Evolutionary conservation across 1,140 invertebrate species (phyloP).

Genomic region (Calosoma granatense): DNA sequence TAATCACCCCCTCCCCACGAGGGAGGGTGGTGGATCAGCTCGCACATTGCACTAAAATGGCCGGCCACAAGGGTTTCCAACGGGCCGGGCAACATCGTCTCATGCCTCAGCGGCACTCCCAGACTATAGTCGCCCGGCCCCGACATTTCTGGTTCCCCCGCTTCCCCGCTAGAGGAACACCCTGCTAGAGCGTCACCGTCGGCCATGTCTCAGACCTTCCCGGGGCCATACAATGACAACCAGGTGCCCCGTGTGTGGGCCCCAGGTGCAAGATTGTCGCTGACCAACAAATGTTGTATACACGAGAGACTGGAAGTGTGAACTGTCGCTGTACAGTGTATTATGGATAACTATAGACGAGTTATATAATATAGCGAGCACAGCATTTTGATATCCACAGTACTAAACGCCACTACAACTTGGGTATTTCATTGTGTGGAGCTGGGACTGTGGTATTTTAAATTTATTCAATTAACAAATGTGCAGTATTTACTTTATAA

Average conservation of each 20-base stretch:
- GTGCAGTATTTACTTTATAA: too few species aligned
- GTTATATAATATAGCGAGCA: neutral
- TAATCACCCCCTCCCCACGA: too few species aligned
- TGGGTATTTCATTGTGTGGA: neutral
- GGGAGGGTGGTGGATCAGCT: conserved; percentile 32
- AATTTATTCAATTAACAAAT: neutral
- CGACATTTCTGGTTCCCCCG: conserved; percentile 27
- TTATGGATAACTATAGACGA: too few species aligned
- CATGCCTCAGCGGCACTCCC: neutral
- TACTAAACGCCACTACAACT: neutral
- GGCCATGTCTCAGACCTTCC: conserved; percentile 48
- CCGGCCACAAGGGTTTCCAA: conserved; percentile 36
- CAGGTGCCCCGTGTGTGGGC: conserved; percentile 41
- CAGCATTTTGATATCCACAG: neutral
- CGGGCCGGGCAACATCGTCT: neutral
- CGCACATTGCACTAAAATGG: conserved; percentile 47
- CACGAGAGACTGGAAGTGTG: too few species aligned
- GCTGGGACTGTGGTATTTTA: neutral
- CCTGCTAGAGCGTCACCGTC: conserved; percentile 40
- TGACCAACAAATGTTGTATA: too few species aligned
- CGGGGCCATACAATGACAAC: conserved; percentile 39
- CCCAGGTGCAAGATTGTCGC: conserved; percentile 45
- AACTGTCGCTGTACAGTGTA: neutral
- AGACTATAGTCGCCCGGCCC: neutral
- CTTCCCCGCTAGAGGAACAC: conserved; percentile 40